phyloP scores from a whole-genome alignment of 2,888 invertebrate genomes.

The Nebria brevicollis region DNA sequence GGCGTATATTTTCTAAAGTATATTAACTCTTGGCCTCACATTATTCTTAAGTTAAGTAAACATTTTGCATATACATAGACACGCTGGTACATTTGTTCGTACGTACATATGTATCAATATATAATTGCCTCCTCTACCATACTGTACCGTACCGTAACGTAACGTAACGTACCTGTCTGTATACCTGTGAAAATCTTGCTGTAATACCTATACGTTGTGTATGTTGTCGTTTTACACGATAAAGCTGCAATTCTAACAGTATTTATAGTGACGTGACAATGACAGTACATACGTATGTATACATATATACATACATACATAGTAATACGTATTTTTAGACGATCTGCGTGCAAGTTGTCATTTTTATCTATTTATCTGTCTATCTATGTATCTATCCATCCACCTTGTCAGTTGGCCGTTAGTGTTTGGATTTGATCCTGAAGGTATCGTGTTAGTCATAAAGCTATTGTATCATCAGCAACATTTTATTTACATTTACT shows the following conservation, averaged over 20 bases:
- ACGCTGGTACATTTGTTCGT: neutral
- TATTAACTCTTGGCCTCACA: neutral
- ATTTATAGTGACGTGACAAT: neutral
- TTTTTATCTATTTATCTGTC: neutral
- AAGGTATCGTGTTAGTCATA: conserved; percentile 23
- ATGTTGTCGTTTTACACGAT: neutral
- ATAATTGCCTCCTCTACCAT: neutral
- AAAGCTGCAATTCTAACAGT: neutral
- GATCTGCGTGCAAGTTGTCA: neutral
- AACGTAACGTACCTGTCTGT: neutral
- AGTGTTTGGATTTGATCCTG: conserved; percentile 39
- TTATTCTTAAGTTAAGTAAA: neutral
- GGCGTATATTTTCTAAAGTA: conserved; percentile 1
- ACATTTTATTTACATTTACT: neutral
- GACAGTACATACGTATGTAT: neutral
- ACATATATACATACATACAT: no score
- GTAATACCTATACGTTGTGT: conserved; percentile 7
- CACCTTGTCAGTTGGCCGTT: conserved; percentile 22
- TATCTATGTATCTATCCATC: conserved; percentile 10
- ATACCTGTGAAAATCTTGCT: conserved; percentile 3
- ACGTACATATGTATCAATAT: neutral
- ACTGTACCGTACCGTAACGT: neutral
- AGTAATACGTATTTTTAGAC: neutral
- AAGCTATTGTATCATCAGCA: neutral
- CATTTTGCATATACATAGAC: neutral